These are phyloP conservation scores for Ictalurus punctatus DNA, from an alignment of 2,113 vertebrate genomes.

Conservation along the genomic window DNA sequence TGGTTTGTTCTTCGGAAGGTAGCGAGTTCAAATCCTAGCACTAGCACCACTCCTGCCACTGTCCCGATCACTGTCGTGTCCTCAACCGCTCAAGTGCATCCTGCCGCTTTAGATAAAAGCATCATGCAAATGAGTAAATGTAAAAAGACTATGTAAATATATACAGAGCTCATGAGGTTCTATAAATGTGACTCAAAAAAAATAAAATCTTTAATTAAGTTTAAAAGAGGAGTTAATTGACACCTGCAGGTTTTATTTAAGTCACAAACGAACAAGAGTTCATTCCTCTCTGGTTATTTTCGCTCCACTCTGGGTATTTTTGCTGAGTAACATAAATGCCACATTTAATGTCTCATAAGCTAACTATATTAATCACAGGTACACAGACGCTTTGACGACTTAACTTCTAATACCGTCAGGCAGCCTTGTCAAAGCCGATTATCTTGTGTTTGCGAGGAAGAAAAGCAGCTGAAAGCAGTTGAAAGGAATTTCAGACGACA, in stretches of 20 bases:
- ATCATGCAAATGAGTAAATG: neutral
- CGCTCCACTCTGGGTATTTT: neutral
- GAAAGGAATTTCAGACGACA: neutral
- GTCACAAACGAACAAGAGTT: neutral
- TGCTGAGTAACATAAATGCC: neutral
- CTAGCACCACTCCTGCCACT: neutral
- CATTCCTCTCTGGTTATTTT: neutral
- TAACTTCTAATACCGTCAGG: slow-evolving; percentile 38
- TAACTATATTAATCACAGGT: slow-evolving; percentile 1
- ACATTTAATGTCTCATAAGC: neutral
- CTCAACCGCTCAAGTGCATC: neutral
- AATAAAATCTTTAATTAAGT: neutral
- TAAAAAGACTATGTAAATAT: neutral
- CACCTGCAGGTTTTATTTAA: slow-evolving; percentile 7
- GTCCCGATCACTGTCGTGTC: neutral
- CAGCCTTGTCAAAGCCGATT: slow-evolving; percentile 44
- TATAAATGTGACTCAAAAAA: neutral
- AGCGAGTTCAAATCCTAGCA: neutral
- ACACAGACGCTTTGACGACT: slow-evolving; percentile 8
- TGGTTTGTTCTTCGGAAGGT: neutral
- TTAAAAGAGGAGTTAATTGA: neutral
- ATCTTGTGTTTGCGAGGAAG: slow-evolving; percentile 34
- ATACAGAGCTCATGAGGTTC: neutral
- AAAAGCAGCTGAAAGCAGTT: slow-evolving; percentile 1
- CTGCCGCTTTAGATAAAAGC: neutral